Conservation (phyloP, 2,888 invertebrate species). For the Rhaphigaster nebulosa region DNA sequence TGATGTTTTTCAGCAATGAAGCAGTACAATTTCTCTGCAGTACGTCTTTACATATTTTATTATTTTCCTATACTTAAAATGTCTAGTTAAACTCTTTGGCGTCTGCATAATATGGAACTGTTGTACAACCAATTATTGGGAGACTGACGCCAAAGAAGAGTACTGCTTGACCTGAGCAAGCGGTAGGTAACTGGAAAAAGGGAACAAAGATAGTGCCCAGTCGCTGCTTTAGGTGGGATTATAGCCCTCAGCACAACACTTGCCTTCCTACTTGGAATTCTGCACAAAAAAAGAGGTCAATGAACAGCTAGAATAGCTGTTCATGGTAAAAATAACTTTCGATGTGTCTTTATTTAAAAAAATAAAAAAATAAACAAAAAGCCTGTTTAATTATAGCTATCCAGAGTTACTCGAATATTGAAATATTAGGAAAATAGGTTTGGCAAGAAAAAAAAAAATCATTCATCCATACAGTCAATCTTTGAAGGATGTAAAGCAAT, state of each 20-base stretch:
- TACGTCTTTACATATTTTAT: no score
- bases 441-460: no score
- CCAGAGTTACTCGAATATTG: no score
- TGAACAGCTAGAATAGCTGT: not conserved
- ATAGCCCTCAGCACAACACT: not conserved
- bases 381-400: no score
- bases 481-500: no score
- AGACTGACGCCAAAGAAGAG: not conserved
- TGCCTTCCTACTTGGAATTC: not conserved
- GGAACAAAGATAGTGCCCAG: not conserved
- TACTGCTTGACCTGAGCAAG: not conserved
- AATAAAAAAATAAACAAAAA: no score
- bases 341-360: not conserved
- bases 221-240: not conserved
- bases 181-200: slow-evolving; percentile 7
- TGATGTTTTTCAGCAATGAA: no score
- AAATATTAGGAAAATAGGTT: no score
- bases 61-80: not conserved
- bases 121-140: not conserved
- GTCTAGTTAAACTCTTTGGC: no score
- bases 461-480: no score
- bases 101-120: not conserved
- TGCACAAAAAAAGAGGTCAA: not conserved
- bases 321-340: not conserved
- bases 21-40: no score